A percentile compares a stretch with the other conserved stretches of the same genome.
These are phyloP conservation scores for Aphidoletes aphidimyza DNA, from an alignment of 2,888 invertebrate genomes.

Conservation along the genomic window DNA sequence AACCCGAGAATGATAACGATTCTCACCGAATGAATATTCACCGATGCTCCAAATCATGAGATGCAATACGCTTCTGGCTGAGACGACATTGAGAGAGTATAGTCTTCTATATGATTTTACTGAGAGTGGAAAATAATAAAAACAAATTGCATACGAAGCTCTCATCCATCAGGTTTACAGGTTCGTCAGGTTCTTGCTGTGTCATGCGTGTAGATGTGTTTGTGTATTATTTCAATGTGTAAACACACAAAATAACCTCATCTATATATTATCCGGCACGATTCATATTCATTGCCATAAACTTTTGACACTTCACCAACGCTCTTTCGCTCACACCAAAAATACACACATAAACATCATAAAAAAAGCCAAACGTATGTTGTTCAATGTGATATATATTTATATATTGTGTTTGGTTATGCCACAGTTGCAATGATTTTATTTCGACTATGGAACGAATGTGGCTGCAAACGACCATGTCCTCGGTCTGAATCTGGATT, in stretches of 20 bases:
- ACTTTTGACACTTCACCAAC: slow-evolving; percentile 34
- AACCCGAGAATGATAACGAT: not conserved
- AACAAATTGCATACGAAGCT: slow-evolving; percentile 33
- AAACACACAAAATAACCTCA: not conserved
- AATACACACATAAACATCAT: not conserved
- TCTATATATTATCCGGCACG: slow-evolving; percentile 18
- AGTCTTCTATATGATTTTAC: not conserved
- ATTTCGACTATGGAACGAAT: slow-evolving; percentile 42
- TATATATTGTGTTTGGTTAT: slow-evolving; percentile 26
- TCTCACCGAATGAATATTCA: not conserved
- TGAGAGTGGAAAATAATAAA: slow-evolving; percentile 32
- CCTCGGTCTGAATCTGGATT: too few relatives aligned
- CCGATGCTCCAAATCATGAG: too few relatives aligned
- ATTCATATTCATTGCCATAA: slow-evolving; percentile 53
- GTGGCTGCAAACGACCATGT: not conserved
- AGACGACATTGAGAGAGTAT: slow-evolving; percentile 6
- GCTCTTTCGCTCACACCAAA: not conserved
- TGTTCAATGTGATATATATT: slow-evolving; percentile 39
- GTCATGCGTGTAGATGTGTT: not conserved
- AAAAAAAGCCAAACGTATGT: not conserved
- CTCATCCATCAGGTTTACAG: not conserved
- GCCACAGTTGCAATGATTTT: slow-evolving; percentile 30
- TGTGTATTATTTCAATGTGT: not conserved
- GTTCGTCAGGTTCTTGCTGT: not conserved
- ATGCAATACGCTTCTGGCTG: not conserved